phyloP scores from a whole-genome alignment of 2,797 vertebrate genomes.

The Bradypodion ventrale region DNA sequence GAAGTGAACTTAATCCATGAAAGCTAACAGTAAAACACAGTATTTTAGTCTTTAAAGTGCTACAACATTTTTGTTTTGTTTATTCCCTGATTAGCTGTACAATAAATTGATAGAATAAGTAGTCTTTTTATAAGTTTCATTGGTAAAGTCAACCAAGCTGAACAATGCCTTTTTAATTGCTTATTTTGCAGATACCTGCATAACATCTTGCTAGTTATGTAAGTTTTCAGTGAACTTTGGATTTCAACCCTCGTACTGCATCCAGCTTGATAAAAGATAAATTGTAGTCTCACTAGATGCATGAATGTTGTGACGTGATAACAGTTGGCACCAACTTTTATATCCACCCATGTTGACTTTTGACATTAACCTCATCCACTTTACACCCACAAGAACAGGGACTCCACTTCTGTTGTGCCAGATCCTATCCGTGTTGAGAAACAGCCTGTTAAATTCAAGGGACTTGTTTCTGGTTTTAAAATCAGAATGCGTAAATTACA shows the following conservation, averaged over 20 bases:
- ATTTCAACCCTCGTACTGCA: too few species aligned
- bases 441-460: too few species aligned
- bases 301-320: neutral
- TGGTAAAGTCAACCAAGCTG: neutral
- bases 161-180: neutral
- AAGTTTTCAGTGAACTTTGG: neutral
- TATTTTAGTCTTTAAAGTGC: too few species aligned
- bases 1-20: too few species aligned
- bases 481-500: neutral
- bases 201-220: neutral
- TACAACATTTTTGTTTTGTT: too few species aligned
- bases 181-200: neutral
- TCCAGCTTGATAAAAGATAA: too few species aligned
- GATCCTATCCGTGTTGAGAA: neutral
- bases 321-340: neutral
- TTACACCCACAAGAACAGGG: too few species aligned
- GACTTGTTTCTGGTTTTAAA: too few species aligned
- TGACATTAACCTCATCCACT: too few species aligned
- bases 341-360: too few species aligned
- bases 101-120: neutral
- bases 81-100: neutral
- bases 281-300: too few species aligned
- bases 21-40: too few species aligned
- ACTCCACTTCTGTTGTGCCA: neutral
- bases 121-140: neutral